phyloP scores from a whole-genome alignment of 1,140 invertebrate genomes.

The Drosophila bocqueti region DNA sequence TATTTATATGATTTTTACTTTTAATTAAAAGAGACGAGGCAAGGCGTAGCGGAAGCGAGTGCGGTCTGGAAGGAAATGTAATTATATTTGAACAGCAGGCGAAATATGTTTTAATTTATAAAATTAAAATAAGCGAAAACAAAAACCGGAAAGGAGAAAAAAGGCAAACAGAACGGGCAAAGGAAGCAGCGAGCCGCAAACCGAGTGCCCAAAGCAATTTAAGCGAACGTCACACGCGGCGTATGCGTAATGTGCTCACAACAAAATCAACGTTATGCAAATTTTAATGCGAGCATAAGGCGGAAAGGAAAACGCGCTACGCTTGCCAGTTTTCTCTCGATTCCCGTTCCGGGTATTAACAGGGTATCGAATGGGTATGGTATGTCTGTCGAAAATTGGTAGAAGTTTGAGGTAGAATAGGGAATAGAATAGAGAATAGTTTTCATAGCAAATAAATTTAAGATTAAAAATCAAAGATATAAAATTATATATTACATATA shows the following conservation, averaged over 20 bases:
- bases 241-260: constrained; percentile 71
- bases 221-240: constrained; percentile 55
- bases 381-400: neutral
- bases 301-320: constrained; percentile 55
- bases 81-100: constrained; percentile 76
- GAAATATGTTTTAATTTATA: constrained; percentile 81
- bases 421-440: no score
- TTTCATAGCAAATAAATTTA: no score
- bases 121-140: constrained; percentile 68
- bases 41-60: constrained; percentile 13
- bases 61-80: constrained; percentile 57
- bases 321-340: constrained; percentile 44
- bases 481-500: neutral
- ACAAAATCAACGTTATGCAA: constrained; percentile 79
- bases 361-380: constrained; percentile 28
- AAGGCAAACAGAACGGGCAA: constrained; percentile 19
- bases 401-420: no score
- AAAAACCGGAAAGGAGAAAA: constrained; percentile 23
- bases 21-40: constrained; percentile 68
- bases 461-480: neutral
- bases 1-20: constrained; percentile 60
- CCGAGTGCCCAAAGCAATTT: constrained; percentile 54
- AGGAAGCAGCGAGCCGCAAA: constrained; percentile 41
- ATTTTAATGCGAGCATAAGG: constrained; percentile 71
- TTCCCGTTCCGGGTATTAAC: constrained; percentile 5